Evolutionary conservation across 2,113 vertebrate genomes (phyloP).

Genomic region (human (Homo sapiens)): GRCh38 chr2:44952001-44952500

Average conservation of each 20-base stretch:
- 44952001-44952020: not conserved
- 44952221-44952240: not conserved
- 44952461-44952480: not conserved
- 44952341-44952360: conserved; percentile 1
- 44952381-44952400: not conserved
- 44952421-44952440: accelerated
- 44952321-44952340: not conserved
- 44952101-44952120: not conserved
- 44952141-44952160: not conserved
- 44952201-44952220: not conserved
- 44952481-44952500: conserved; percentile 42
- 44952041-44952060: not conserved
- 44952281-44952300: not conserved
- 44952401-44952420: accelerated
- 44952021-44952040: no score
- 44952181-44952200: not conserved
- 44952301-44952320: conserved; percentile 41
- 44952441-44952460: not conserved
- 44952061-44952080: not conserved
- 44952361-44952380: conserved; percentile 57
- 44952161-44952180: not conserved
- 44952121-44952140: not conserved
- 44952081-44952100: not conserved
- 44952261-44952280: not conserved
- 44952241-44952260: not conserved